Base-by-base conservation (phyloP, 2,888 invertebrate genomes). In the Vesta saturnalis region DNA sequence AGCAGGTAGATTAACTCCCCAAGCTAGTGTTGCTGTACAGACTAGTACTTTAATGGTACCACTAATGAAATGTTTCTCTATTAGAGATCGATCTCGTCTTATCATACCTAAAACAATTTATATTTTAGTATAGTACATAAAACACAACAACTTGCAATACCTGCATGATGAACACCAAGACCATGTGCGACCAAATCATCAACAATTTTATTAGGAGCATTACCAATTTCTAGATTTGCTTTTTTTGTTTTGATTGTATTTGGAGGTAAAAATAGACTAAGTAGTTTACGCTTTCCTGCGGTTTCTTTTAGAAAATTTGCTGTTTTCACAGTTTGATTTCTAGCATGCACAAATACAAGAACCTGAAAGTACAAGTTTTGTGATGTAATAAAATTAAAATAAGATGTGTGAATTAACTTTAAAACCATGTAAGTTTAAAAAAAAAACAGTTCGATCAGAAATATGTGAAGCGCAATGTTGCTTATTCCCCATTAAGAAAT, bases 1-100 rank as follows among this genome's bases (percentile, higher is more conserved):
- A 0, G 99, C 99, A 0, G 99, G 99, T 73, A 99, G 87, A 86
- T 99, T 99, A 3, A 99, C 99, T 76, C 99, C 99, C 99, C 99
- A 99, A 21, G 99, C 99, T 23, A 99, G 86, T 0, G 99, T 99
- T 0, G 99, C 95, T 0, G 99, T 99, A 82, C 99, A 99, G 6
- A 97, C 94, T 1, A 99, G 85, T 0, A 94, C 96, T 81, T 92
- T 94, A 68, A 97, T 91, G 72, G 92, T 89, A 0, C 98, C 98
- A 64, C 93, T 93, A 0, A 92, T 85, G 81, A 99, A 99, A 78
- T 93, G 92, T 81, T 93, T 94, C 83, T 99, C 99, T 0, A 95
- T 94, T 84, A 75, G 73, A 19, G 73, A 77, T 43, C 78, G 68
- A 61, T 78, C 77, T 46, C 71, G 73, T 39, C 77, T 65, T 21